Percentiles rank a stretch among this genome's conserved stretches.
Evolutionary conservation across 2,113 vertebrate genomes (phyloP).

Genomic region (Elachura formosa): DNA sequence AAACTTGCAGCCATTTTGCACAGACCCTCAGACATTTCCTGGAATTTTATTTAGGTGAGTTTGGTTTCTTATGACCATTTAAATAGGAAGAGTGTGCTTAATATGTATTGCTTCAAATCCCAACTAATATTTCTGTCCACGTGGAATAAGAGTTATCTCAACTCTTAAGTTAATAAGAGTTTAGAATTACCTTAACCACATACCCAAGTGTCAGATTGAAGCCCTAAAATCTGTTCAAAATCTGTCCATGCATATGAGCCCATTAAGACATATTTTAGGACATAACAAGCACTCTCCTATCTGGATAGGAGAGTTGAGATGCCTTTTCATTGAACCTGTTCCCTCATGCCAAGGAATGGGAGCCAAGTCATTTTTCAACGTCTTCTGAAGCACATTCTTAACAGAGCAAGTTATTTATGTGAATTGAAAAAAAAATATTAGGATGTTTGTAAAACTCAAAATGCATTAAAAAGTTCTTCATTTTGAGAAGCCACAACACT

Average conservation of each 20-base stretch:
- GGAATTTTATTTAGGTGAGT: neutral
- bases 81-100: neutral
- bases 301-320: neutral
- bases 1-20: neutral
- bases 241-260: accelerated
- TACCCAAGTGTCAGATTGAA: neutral
- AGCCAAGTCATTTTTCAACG: neutral
- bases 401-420: accelerated
- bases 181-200: no score
- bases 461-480: neutral
- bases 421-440: neutral
- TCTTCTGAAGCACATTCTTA: neutral
- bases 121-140: neutral
- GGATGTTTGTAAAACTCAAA: neutral
- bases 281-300: neutral
- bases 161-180: no score
- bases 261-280: neutral
- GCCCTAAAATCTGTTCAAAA: neutral
- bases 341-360: neutral
- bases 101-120: neutral
- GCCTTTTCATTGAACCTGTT: neutral
- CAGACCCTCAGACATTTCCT: neutral
- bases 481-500: neutral
- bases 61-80: neutral
- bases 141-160: no score